A percentile compares a stretch with the other conserved stretches of the same genome.
Evolutionary conservation across 2,113 vertebrate genomes (phyloP).

Genomic region (Elgaria multicarinata): DNA sequence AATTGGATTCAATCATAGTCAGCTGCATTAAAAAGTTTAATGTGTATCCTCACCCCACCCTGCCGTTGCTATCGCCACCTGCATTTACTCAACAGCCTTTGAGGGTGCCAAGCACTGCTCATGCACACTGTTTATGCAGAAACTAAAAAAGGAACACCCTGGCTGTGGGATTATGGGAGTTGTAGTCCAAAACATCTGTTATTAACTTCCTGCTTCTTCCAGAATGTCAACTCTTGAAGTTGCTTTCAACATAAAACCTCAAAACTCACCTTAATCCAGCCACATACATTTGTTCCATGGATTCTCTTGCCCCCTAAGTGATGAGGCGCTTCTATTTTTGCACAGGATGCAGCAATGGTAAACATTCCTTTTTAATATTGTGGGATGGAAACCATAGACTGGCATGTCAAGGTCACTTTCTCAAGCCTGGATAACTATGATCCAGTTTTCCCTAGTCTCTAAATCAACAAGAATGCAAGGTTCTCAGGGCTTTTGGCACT

Average conservation of each 20-base stretch:
- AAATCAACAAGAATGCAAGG: neutral
- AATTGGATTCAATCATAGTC: neutral
- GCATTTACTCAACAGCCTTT: neutral
- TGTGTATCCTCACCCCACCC: neutral
- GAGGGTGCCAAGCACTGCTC: neutral
- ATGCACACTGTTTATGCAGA: neutral
- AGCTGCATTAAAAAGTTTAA: neutral
- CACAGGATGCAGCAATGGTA: neutral
- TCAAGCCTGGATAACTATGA: neutral
- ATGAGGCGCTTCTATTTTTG: neutral
- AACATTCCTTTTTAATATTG: neutral
- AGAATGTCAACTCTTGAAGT: neutral
- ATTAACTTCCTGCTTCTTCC: neutral
- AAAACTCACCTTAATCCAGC: neutral
- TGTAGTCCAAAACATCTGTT: too few species aligned
- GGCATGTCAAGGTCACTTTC: neutral
- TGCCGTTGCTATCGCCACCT: too few species aligned
- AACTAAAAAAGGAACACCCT: neutral
- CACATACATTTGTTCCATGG: neutral
- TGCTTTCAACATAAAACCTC: neutral
- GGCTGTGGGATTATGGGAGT: too few species aligned
- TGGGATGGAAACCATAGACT: neutral
- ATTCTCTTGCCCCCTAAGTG: neutral
- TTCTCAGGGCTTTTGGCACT: neutral
- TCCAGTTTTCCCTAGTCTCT: neutral